phyloP scores from a whole-genome alignment of 2,797 vertebrate species.

The Sebastes nivosus region DNA sequence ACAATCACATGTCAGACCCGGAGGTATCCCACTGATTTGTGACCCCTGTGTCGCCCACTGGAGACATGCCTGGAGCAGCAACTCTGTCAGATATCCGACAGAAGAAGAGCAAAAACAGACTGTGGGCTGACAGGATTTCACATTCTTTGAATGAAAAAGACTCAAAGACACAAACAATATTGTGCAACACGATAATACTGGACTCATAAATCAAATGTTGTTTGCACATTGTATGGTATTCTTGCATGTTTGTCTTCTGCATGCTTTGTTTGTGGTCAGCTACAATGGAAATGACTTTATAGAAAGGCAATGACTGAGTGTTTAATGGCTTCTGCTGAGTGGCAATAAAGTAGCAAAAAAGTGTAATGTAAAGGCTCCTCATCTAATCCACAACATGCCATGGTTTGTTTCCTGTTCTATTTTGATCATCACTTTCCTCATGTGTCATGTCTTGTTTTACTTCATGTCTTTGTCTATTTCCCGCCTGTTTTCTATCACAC shows the following conservation, averaged over 20 bases:
- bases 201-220: not conserved
- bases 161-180: not conserved
- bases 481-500: not conserved
- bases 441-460: not conserved
- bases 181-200: not conserved
- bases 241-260: not conserved
- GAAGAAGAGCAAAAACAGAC: not conserved
- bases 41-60: not conserved
- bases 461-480: not conserved
- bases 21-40: not conserved
- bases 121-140: not conserved
- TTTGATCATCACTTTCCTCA: not conserved
- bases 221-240: not conserved
- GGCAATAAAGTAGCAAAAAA: not conserved
- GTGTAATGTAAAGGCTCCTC: not conserved
- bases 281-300: not conserved
- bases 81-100: not conserved
- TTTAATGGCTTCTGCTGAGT: not conserved
- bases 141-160: not conserved
- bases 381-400: not conserved
- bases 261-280: not conserved
- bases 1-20: too few relatives aligned
- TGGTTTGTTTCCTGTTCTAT: not conserved
- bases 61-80: not conserved
- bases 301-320: not conserved